These are phyloP conservation scores for Ametastegia equiseti DNA, from an alignment of 2,888 invertebrate genomes.

Conservation along the genomic window DNA sequence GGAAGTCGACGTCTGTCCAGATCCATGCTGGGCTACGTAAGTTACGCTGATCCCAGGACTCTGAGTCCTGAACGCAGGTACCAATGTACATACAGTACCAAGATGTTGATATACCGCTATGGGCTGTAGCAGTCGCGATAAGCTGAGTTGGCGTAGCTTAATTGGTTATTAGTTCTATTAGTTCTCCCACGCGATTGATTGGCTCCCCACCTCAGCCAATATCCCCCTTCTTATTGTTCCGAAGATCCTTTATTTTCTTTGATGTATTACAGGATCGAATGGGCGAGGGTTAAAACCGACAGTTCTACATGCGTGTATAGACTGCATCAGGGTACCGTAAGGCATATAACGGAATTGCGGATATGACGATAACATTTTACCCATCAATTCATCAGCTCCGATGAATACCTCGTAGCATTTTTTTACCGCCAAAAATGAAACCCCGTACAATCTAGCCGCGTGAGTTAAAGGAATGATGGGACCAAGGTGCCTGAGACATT, in stretches of 20 bases:
- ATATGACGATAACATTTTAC: not conserved
- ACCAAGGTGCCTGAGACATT: constrained; percentile 39
- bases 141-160: constrained; percentile 21
- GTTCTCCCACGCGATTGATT: constrained; percentile 36
- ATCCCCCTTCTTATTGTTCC: not conserved
- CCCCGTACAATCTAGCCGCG: constrained; percentile 26
- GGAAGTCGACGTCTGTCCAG: not conserved
- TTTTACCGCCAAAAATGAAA: not conserved
- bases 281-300: not conserved
- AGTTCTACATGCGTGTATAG: not conserved
- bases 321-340: not conserved
- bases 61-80: not conserved
- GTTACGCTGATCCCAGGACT: not conserved
- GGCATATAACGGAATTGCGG: constrained; percentile 1
- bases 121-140: constrained; percentile 21
- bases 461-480: constrained; percentile 47
- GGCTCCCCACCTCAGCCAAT: not conserved
- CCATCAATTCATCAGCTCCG: not conserved
- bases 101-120: constrained; percentile 29
- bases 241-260: not conserved
- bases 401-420: not conserved
- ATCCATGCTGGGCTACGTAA: not conserved
- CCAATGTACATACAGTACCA: too few relatives aligned
- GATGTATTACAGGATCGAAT: not conserved
- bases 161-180: constrained; percentile 43